These are phyloP conservation scores for Lagodon rhomboides DNA, from an alignment of 2,797 vertebrate genomes.

Conservation along the genomic window DNA sequence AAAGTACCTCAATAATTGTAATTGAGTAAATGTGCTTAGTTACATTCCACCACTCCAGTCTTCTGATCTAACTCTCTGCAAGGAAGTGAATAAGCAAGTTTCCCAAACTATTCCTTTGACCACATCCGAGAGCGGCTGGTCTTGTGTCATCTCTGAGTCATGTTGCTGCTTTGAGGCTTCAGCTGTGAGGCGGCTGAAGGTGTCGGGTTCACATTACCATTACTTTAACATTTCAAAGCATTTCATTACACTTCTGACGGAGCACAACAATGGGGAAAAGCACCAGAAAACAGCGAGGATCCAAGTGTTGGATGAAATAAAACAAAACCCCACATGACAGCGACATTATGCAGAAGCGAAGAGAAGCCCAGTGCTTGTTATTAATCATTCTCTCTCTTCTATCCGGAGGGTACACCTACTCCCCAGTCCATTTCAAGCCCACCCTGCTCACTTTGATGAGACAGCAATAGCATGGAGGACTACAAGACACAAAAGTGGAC, in stretches of 20 bases:
- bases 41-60: background rate
- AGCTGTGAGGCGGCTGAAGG: constrained; percentile 14
- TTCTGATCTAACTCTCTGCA: background rate
- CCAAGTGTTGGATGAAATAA: background rate
- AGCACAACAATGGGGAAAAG: background rate
- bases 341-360: constrained; percentile 10
- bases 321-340: background rate
- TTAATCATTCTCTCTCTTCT: background rate
- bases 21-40: background rate
- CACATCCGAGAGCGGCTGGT: background rate
- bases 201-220: constrained; percentile 12
- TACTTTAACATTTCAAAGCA: constrained; percentile 42
- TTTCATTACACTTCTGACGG: constrained; percentile 2
- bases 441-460: constrained; percentile 7
- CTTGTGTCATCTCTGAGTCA: background rate
- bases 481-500: background rate
- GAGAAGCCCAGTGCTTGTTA: background rate
- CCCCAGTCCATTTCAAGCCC: background rate
- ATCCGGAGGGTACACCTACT: background rate
- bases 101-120: background rate
- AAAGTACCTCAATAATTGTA: background rate
- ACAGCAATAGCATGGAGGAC: background rate
- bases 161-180: background rate
- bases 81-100: background rate
- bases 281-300: background rate